Evolutionary conservation across 1,140 invertebrate genomes (phyloP).

Genomic region (Gryon sp.): DNA sequence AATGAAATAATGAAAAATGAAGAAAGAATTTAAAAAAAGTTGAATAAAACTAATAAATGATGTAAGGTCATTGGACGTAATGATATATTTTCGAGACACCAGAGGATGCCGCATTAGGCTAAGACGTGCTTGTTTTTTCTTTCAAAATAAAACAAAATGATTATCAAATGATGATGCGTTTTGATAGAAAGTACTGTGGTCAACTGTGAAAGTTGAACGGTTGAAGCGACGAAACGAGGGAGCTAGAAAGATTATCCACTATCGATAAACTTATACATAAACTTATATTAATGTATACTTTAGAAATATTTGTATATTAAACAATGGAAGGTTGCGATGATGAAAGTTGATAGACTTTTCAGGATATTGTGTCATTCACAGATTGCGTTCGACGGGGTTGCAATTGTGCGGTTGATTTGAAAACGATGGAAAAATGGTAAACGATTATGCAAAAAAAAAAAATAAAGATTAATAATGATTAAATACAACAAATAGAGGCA

Average conservation of each 20-base stretch:
- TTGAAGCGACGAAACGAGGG: slow-evolving; percentile 17
- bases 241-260: slow-evolving; percentile 52
- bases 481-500: slow-evolving; percentile 49
- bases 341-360: slow-evolving; percentile 27
- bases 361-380: slow-evolving; percentile 22
- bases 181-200: slow-evolving; percentile 11
- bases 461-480: slow-evolving; percentile 25
- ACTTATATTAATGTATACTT: slow-evolving; percentile 64
- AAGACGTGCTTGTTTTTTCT: slow-evolving; percentile 32
- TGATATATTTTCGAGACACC: slow-evolving; percentile 49
- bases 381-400: slow-evolving; percentile 20
- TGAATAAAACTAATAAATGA: slow-evolving; percentile 2
- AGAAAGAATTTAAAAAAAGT: not conserved
- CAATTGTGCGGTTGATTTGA: slow-evolving; percentile 19
- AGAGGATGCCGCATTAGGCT: slow-evolving; percentile 31
- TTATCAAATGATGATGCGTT: too few species aligned
- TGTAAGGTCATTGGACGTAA: slow-evolving; percentile 36
- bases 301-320: slow-evolving; percentile 63
- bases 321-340: slow-evolving; percentile 32
- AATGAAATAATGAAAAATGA: not conserved
- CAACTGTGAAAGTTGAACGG: slow-evolving; percentile 2
- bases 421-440: not conserved
- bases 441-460: not conserved
- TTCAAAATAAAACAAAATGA: not conserved
- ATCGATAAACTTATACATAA: slow-evolving; percentile 61